Base-by-base conservation (phyloP, 2,113 vertebrate species). In the Mus spicilegus region DNA sequence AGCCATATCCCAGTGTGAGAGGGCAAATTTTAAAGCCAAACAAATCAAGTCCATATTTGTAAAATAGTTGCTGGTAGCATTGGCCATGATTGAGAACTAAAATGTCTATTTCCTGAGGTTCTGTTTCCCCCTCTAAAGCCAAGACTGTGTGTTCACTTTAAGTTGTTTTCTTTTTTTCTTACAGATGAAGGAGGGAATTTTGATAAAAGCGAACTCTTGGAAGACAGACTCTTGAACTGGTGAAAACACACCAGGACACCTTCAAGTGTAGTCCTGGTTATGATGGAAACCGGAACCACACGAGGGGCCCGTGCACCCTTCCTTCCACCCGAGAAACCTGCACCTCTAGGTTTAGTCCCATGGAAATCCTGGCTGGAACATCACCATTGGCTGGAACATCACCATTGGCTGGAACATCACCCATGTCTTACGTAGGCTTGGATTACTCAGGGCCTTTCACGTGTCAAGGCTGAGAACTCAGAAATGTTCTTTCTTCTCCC, bases 151-250 rank as follows among this genome's bases (percentile, higher is more conserved):
- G 33, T 78, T 93, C 42, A 84, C 77, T 42, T 69, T 77, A n/a
- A 7, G 78, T 8, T 26, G 28, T 87, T 88, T 58, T 10, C 69
- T 87, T 92, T 82, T 84, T 87, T 75, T 69, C 72, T 98, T 98
- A 36, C 97, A 99, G 98, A 2, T 73, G 94, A 97, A 97, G 98
- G 98, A 78, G 97, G 97, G 82, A 96, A 96, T 26, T 90, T 95
- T 30, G 96, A 98, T 76, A 97, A 96, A 70, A 95, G 84, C 36
- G 96, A 96, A 78, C 98, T 98, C 94, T 69, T 97, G 82, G 96
- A 97, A 92, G 97, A 98, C 4, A 90, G 56, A n/a, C 87, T 98
- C 63, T 95, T 96, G 89, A 96, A 95, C 0, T 98, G 97, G 96
- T 98, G 98, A 99, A 98, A 96, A 93, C 20, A 39, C 75, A 92